Conservation (phyloP, 64 coral and sea anemone species). For the Actinia equina region DNA sequence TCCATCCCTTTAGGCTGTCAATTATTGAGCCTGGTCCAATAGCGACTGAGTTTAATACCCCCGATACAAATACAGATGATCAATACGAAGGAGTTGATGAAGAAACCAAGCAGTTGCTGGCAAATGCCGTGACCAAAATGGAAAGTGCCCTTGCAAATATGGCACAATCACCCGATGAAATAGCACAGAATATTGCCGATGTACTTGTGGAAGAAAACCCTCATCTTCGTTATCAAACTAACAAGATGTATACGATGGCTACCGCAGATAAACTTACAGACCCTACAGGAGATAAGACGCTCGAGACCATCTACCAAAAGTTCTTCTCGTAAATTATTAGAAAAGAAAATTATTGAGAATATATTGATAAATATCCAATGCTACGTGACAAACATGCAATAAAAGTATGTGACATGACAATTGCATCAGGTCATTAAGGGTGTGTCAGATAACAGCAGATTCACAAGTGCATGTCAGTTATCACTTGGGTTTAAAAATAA, state of each 20-base stretch:
- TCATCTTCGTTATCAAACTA: slow-evolving; percentile 59
- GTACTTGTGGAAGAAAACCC: slow-evolving; percentile 35
- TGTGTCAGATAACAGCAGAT: too few relatives aligned
- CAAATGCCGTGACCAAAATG: slow-evolving; percentile 32
- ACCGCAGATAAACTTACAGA: slow-evolving; percentile 39
- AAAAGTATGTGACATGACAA: too few relatives aligned
- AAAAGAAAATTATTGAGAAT: too few relatives aligned
- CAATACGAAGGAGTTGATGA: slow-evolving; percentile 40
- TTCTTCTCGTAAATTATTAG: slow-evolving; percentile 39
- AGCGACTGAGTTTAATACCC: slow-evolving; percentile 33
- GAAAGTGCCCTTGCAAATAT: slow-evolving; percentile 14
- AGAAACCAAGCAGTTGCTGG: slow-evolving; percentile 53
- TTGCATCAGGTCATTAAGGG: too few relatives aligned
- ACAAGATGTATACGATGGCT: slow-evolving; percentile 29
- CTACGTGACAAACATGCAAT: too few relatives aligned
- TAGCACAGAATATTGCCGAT: slow-evolving; percentile 44
- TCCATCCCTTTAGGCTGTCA: slow-evolving; percentile 33
- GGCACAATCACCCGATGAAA: slow-evolving; percentile 52
- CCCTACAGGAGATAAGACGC: slow-evolving; percentile 43
- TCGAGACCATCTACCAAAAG: slow-evolving; percentile 11
- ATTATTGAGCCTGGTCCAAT: slow-evolving; percentile 74
- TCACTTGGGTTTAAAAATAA: too few relatives aligned
- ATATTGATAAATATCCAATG: not conserved
- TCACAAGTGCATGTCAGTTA: too few relatives aligned
- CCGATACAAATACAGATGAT: not conserved